Evolutionary conservation across 2,113 vertebrate species (phyloP).

Genomic region (Oplegnathus fasciatus): DNA sequence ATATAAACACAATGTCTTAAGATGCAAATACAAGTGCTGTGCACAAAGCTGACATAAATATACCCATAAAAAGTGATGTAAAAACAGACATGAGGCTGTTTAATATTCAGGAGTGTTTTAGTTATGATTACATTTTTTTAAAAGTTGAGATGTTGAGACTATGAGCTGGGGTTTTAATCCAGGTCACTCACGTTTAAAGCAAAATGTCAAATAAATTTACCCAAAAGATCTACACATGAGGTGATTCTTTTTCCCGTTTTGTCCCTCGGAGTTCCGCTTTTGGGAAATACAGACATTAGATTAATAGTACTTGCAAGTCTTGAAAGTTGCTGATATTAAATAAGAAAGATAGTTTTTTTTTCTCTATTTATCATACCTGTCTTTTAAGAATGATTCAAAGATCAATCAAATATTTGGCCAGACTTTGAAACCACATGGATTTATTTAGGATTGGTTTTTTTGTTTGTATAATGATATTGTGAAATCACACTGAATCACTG

Average conservation of each 20-base stretch:
- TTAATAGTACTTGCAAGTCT: background rate
- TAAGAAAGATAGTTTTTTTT: background rate
- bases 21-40: background rate
- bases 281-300: background rate
- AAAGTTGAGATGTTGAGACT: background rate
- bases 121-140: background rate
- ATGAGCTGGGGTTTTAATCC: background rate
- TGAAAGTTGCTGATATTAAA: background rate
- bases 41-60: background rate
- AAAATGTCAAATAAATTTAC: background rate
- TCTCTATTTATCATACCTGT: constrained; percentile 7
- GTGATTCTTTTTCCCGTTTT: background rate
- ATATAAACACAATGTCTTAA: background rate
- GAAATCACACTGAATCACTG: constrained; percentile 21
- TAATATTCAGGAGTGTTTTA: constrained; percentile 1
- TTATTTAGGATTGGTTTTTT: constrained; percentile 38
- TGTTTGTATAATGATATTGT: constrained; percentile 17
- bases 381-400: constrained; percentile 12
- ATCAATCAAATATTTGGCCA: constrained; percentile 42
- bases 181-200: background rate
- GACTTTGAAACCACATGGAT: constrained; percentile 26
- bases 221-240: background rate
- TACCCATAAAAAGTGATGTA: background rate
- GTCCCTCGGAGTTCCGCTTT: background rate
- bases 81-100: background rate